Evolutionary conservation across 2,888 invertebrate species (phyloP), one percentile per base, ranked within the genome.

Genomic region (Drosophila hamatofila): DNA sequence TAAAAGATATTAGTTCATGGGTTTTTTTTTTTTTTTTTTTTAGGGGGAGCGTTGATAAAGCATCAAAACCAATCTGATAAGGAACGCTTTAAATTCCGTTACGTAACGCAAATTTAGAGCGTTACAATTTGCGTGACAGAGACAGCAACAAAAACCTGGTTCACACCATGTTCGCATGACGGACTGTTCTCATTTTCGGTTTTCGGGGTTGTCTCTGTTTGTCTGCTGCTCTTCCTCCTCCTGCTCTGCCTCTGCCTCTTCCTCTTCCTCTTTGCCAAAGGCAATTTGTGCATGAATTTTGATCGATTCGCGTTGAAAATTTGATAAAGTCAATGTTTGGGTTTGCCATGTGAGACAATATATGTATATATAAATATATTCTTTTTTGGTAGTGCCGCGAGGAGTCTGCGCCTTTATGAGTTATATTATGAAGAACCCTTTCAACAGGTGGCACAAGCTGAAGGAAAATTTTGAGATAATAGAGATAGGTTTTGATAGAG

Each of bases 71-170:
- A 92, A 92, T 92, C 90, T 91, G 91, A 92, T 92, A 92, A 92
- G 90, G 82, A 90, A 91, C 92, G 92, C 92, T 92, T 92, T 92
- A 88, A 92, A 90, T 92, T 91, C 91, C 92, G 90, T 92, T 91
- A 92, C 91, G 92, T 91, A 91, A 92, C 91, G 92, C 92, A 90
- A 92, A 92, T 92, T 92, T 91, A 91, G 90, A 91, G 91, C 89
- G 89, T 89, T 74, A 83, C 88, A 86, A 85, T 84, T 70, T 49
- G 56, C 44, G 59, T 30, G 71, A 70, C 23, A 21, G 71, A 64
- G 72, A 78, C 8, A 44, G 55, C 46, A 21, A 54, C 30, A n/a
- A 42, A 9, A 41, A 16, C n/a, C 56, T 5, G 56, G 57, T 72
- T 71, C 85, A 80, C 72, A 75, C 61, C 58, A 57, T 58, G 27